phyloP scores from a whole-genome alignment of 2,888 invertebrate genomes.

The Drosophila aldrichi region DNA sequence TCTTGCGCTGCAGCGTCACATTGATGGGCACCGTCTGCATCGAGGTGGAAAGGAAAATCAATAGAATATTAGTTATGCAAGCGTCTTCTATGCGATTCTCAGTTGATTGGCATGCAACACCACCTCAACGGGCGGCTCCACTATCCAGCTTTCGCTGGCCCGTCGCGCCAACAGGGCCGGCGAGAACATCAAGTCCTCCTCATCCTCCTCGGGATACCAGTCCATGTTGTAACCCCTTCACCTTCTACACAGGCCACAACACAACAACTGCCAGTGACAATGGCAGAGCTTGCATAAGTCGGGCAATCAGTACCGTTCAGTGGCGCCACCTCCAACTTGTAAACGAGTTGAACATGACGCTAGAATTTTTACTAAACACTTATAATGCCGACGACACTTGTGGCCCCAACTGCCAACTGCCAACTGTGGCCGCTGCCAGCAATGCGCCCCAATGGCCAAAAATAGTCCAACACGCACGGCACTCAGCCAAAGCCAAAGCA shows the following conservation, averaged over 20 bases:
- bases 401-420: no score
- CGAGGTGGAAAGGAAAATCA: constrained; percentile 38
- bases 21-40: constrained; percentile 91
- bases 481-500: constrained; percentile 67
- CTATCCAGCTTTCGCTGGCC: constrained; percentile 96
- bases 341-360: constrained; percentile 74
- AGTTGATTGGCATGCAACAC: constrained; percentile 9
- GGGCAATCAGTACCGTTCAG: constrained; percentile 24
- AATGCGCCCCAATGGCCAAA: constrained; percentile 65
- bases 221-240: constrained; percentile 87
- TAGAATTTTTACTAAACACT: constrained; percentile 41
- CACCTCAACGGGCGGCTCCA: constrained; percentile 94
- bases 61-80: constrained; percentile 15
- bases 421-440: constrained; percentile 22
- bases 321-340: constrained; percentile 63
- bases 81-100: not conserved
- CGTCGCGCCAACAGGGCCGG: constrained; percentile 94
- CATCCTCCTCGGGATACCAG: constrained; percentile 93
- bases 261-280: constrained; percentile 1
- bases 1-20: constrained; percentile 94
- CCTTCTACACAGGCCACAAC: not conserved
- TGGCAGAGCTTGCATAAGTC: constrained; percentile 61
- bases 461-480: constrained; percentile 73
- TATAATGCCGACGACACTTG: constrained; percentile 25
- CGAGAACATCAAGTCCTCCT: constrained; percentile 94